Conservation (phyloP, 2,888 invertebrate genomes). For the Stratiomys singularior region DNA sequence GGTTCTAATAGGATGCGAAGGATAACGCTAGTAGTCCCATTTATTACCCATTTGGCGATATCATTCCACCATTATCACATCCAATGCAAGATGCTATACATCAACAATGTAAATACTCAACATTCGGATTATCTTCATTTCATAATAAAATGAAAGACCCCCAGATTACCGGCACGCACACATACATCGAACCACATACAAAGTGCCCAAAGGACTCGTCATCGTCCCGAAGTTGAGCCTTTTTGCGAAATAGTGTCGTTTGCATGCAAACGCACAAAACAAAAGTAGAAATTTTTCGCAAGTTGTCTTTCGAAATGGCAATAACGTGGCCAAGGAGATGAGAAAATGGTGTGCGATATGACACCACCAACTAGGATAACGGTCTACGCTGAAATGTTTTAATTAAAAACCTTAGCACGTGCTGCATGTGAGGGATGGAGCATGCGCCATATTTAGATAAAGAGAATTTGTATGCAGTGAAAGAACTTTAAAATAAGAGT, state of each 20-base stretch:
- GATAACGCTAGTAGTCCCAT: slow-evolving; percentile 13
- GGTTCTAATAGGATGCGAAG: background rate
- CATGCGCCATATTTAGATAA: background rate
- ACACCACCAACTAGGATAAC: slow-evolving; percentile 15
- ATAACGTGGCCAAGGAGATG: slow-evolving; percentile 9
- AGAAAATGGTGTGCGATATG: background rate
- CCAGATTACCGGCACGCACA: background rate
- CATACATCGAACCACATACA: background rate
- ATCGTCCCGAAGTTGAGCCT: background rate
- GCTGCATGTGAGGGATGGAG: background rate
- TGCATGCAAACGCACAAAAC: slow-evolving; percentile 25
- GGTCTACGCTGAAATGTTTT: slow-evolving; percentile 22
- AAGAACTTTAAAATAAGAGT: background rate
- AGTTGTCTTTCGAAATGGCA: slow-evolving; percentile 22
- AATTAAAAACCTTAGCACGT: slow-evolving; percentile 44
- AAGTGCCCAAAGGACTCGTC: too few species aligned
- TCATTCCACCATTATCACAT: slow-evolving; percentile 34
- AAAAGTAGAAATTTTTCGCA: slow-evolving; percentile 5
- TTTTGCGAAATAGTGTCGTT: slow-evolving; percentile 22
- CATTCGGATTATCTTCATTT: slow-evolving; percentile 39
- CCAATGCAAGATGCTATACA: slow-evolving; percentile 37
- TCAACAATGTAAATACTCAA: slow-evolving; percentile 36
- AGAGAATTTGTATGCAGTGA: background rate
- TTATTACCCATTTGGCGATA: slow-evolving; percentile 27
- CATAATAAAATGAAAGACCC: slow-evolving; percentile 18